A percentile compares a stretch with the other conserved stretches of the same genome.
phyloP scores from a whole-genome alignment of 2,797 vertebrate genomes.

The Schizothorax lantsangensis region DNA sequence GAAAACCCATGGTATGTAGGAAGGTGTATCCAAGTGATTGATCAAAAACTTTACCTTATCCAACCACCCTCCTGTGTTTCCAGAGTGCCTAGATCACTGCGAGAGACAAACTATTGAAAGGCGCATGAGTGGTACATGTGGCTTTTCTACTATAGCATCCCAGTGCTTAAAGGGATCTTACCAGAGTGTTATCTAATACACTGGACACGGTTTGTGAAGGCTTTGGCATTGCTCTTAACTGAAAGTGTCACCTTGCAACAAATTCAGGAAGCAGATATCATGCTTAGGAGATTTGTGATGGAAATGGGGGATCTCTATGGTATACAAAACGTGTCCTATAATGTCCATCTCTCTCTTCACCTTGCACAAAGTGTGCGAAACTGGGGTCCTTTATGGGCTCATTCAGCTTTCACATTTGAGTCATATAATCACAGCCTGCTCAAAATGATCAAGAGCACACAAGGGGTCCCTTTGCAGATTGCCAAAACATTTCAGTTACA shows the following conservation, averaged over 20 bases:
- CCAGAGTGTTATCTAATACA: no score
- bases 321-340: not conserved
- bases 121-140: constrained; percentile 1
- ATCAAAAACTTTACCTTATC: not conserved
- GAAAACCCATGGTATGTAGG: no score
- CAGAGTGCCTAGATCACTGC: constrained; percentile 1
- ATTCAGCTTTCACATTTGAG: no score
- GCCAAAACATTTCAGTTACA: no score
- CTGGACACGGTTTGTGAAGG: no score
- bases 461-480: no score
- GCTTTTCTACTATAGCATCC: not conserved
- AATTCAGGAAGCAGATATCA: no score
- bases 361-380: constrained; percentile 8
- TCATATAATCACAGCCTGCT: not conserved
- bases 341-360: constrained; percentile 19
- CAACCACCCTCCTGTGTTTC: not conserved
- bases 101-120: not conserved
- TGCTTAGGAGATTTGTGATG: no score
- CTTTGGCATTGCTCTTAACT: no score
- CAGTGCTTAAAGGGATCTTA: not conserved
- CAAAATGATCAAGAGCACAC: no score
- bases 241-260: no score
- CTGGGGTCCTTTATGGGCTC: constrained; percentile 26
- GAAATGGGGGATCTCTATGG: not conserved
- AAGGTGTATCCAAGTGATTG: not conserved